These are phyloP conservation scores for Mus spretus DNA, from an alignment of 2,797 vertebrate species.

Conservation along the genomic window DNA sequence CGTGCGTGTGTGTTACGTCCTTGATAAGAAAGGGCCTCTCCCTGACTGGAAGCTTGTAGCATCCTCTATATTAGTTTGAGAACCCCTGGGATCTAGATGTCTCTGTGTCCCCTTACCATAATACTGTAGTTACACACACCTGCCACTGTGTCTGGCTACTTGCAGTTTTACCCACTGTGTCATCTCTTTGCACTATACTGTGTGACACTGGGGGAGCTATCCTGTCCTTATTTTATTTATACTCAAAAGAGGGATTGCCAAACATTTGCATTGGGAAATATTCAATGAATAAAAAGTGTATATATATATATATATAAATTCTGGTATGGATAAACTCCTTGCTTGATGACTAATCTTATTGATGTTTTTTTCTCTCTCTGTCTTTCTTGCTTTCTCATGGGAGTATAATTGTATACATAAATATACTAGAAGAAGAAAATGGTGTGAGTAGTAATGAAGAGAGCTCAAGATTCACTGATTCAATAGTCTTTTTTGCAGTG, in stretches of 20 bases:
- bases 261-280: background rate
- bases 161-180: background rate
- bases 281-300: constrained; percentile 29
- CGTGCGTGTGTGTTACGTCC: background rate
- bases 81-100: background rate
- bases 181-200: background rate
- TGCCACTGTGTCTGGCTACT: background rate
- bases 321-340: background rate
- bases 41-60: background rate
- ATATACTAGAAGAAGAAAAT: background rate
- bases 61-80: background rate
- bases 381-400: constrained; percentile 51
- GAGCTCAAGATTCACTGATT: background rate
- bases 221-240: background rate
- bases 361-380: background rate
- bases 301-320: background rate
- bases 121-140: background rate
- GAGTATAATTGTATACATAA: constrained; percentile 48
- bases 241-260: background rate
- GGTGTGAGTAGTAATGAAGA: background rate
- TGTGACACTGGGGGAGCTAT: background rate
- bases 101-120: too few species aligned
- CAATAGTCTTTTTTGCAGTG: constrained; percentile 44
- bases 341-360: constrained; percentile 25
- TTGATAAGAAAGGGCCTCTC: background rate